Evolutionary conservation across 1,140 invertebrate genomes (phyloP).

Genomic region (Heterodera schachtii): DNA sequence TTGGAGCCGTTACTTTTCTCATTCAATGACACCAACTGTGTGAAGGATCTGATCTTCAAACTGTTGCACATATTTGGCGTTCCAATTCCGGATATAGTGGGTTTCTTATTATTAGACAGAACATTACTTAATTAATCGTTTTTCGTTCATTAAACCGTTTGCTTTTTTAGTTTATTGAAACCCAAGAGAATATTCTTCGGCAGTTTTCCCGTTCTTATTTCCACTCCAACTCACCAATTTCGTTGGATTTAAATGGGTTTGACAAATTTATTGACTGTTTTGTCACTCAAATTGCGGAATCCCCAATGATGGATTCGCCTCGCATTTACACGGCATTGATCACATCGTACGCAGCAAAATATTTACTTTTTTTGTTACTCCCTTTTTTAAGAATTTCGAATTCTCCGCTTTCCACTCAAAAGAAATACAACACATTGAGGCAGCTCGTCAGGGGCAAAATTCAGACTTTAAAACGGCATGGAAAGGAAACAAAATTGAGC

Average conservation of each 20-base stretch:
- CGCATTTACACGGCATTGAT: conserved; percentile 25
- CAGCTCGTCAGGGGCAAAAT: neutral
- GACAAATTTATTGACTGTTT: conserved; percentile 7
- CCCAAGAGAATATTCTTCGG: conserved; percentile 14
- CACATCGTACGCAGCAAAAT: neutral
- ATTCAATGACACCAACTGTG: neutral
- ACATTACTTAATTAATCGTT: neutral
- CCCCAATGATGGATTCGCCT: conserved; percentile 15
- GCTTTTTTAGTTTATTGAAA: conserved; percentile 1
- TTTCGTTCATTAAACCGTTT: neutral
- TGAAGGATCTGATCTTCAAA: conserved; percentile 18
- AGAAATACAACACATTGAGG: neutral
- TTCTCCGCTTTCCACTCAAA: conserved; percentile 2
- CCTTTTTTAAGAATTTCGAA: conserved; percentile 6
- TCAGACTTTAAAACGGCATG: neutral
- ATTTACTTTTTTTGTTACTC: neutral
- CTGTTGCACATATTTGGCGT: conserved; percentile 24
- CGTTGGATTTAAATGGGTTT: conserved; percentile 17
- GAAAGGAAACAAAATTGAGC: conserved; percentile 1
- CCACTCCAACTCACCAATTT: neutral
- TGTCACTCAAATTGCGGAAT: conserved; percentile 12
- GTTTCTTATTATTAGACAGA: neutral
- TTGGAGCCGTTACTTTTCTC: conserved; percentile 9
- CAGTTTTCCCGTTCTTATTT: conserved; percentile 10
- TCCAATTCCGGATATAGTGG: conserved; percentile 12